Base-by-base conservation (phyloP, 2,797 vertebrate genomes). In the Tokudaia muenninki region DNA sequence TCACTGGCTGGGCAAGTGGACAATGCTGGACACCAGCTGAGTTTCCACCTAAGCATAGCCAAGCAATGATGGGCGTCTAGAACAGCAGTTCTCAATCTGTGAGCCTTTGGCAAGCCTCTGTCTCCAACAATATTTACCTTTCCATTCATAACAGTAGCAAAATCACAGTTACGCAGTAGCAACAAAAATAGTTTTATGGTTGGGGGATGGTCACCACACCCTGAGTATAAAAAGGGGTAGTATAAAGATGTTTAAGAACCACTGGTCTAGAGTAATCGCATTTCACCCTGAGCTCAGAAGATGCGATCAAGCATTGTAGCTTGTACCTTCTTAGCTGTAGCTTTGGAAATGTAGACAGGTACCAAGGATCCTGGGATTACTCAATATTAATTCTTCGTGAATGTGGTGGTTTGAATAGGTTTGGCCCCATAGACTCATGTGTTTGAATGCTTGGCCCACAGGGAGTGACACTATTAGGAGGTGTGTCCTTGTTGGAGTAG, bases 11-110 rank as follows among this genome's bases (percentile, higher is more conserved):
- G 21, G 22, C 3, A 24, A 67, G 21, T 24, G 29, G 17, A 3
- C 0, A 11, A 41, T 67, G 9, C 34, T 37, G 50, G 79, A 11
- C 3, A 2, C 10, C 3, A 0, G 9, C 1, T 31, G 47, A 31
- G 31, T 14, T 19, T 22, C 37, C 0, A 1, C 17, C n/a, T 37
- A n/a, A 37, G 34, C 17, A 9, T 16, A 70, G 34, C 16, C 1
- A 31, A 63, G 50, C 14, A 47, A 0, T 1, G 12, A 4, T 21
- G 6, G 1, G 1, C 22, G 24, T 34, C 26, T 50, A 31, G 75
- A 78, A 13, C 26, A 31, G 14, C 1, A 3, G 26, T 50, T 78
- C 44, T 50, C 22, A 9, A 78, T 6, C 75, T 50, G 6, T 31
- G 75, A 26, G 44, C 44, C 44, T 50, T 47, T 3, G 6, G 6